Conservation (phyloP, 2,113 vertebrate species). For the Chrysochloris asiatica region DNA sequence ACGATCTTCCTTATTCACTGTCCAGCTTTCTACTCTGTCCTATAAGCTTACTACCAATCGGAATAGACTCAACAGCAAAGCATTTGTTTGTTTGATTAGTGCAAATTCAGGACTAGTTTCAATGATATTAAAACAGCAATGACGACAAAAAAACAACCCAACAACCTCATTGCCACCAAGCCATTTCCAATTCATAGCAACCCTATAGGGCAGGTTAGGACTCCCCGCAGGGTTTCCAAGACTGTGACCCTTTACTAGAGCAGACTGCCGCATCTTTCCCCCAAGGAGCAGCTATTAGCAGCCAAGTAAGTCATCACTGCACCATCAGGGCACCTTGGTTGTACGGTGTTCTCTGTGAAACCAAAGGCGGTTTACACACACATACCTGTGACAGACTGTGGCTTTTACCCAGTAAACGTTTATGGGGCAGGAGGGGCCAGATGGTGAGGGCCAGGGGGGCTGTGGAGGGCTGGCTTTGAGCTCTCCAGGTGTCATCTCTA, state of each 20-base stretch:
- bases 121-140: neutral
- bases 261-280: neutral
- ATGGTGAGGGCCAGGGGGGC: neutral
- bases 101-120: too few species aligned
- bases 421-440: neutral
- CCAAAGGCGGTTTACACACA: neutral
- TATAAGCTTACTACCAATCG: too few species aligned
- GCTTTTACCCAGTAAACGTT: constrained; percentile 10
- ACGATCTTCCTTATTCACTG: too few species aligned
- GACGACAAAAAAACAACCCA: too few species aligned
- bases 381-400: neutral
- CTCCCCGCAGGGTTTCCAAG: neutral
- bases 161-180: neutral
- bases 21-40: too few species aligned
- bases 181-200: neutral
- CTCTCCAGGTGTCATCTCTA: neutral
- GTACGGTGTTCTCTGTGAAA: neutral
- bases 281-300: neutral
- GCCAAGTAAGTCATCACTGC: neutral
- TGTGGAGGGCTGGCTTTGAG: neutral
- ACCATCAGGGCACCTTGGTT: neutral
- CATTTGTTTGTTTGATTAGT: too few species aligned
- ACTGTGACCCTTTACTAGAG: neutral
- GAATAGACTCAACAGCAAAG: too few species aligned
- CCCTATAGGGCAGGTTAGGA: neutral